phyloP scores from a whole-genome alignment of 2,797 vertebrate genomes.

The Chaetodon trifasciatus region DNA sequence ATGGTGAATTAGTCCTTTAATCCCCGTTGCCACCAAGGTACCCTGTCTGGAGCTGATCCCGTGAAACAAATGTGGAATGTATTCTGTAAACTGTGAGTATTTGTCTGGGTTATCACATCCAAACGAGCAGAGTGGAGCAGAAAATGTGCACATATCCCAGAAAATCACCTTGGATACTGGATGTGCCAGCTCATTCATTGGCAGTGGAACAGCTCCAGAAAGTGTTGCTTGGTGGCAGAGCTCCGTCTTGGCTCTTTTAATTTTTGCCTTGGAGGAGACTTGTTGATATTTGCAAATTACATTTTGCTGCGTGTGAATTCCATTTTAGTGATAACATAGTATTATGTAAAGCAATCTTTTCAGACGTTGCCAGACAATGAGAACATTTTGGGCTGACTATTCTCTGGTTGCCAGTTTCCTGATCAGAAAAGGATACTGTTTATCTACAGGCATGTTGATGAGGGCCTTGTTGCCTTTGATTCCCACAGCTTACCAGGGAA shows the following conservation, averaged over 20 bases:
- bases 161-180: constrained; percentile 44
- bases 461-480: constrained; percentile 49
- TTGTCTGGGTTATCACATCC: constrained; percentile 15
- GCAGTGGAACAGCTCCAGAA: constrained; percentile 34
- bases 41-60: not conserved
- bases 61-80: not conserved
- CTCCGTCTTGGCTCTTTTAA: constrained; percentile 36
- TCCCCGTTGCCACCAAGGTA: not conserved
- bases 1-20: not conserved
- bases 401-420: constrained; percentile 31
- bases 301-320: constrained; percentile 41
- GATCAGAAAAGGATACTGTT: constrained; percentile 33
- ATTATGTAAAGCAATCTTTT: constrained; percentile 40
- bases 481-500: constrained; percentile 28
- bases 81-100: constrained; percentile 20
- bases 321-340: constrained; percentile 36
- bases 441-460: constrained; percentile 36
- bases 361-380: constrained; percentile 47
- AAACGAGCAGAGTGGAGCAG: constrained; percentile 30
- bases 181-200: constrained; percentile 39
- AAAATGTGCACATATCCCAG: constrained; percentile 48
- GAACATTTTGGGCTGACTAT: constrained; percentile 28
- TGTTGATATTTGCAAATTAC: constrained; percentile 58
- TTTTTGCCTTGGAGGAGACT: constrained; percentile 52
- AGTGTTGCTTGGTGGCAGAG: constrained; percentile 35